These are phyloP conservation scores for Drosophila demipolita DNA, from an alignment of 2,888 invertebrate genomes.

Conservation along the genomic window DNA sequence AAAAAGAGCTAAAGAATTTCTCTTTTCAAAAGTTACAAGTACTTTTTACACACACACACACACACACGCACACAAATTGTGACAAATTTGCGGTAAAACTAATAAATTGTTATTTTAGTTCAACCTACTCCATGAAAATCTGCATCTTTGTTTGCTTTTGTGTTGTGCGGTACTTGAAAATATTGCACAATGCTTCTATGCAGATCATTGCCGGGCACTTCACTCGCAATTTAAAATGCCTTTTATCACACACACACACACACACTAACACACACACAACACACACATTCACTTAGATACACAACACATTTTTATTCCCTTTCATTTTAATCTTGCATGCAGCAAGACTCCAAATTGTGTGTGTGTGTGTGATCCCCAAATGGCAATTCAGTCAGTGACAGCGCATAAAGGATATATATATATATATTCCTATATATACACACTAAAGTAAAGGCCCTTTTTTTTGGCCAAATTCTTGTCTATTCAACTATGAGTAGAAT, in stretches of 20 bases:
- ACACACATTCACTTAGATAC: slow-evolving; percentile 15
- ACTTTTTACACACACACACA: slow-evolving; percentile 1
- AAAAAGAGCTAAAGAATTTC: not conserved
- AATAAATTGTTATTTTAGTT: slow-evolving; percentile 46
- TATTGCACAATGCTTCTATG: slow-evolving; percentile 1
- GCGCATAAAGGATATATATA: slow-evolving; percentile 57
- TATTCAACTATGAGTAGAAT: slow-evolving; percentile 68
- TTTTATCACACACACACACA: slow-evolving; percentile 24
- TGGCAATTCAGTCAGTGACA: slow-evolving; percentile 74
- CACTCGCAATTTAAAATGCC: slow-evolving; percentile 27
- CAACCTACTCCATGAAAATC: slow-evolving; percentile 19
- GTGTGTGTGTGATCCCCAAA: slow-evolving; percentile 83
- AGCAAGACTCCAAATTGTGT: slow-evolving; percentile 8
- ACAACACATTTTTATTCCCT: slow-evolving; percentile 30
- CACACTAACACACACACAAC: slow-evolving; percentile 10
- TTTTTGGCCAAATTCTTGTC: slow-evolving; percentile 54
- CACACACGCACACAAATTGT: slow-evolving; percentile 6
- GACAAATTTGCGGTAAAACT: slow-evolving; percentile 32
- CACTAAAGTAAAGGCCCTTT: slow-evolving; percentile 8
- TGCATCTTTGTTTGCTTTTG: not conserved
- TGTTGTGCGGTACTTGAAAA: not conserved
- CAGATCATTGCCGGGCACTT: slow-evolving; percentile 27
- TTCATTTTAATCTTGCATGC: slow-evolving; percentile 46
- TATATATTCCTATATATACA: not conserved
- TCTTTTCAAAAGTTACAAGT: not conserved